Evolutionary conservation across 2,797 vertebrate genomes (phyloP), one percentile per base, ranked within the genome.

Genomic region (Mus spretus): DNA sequence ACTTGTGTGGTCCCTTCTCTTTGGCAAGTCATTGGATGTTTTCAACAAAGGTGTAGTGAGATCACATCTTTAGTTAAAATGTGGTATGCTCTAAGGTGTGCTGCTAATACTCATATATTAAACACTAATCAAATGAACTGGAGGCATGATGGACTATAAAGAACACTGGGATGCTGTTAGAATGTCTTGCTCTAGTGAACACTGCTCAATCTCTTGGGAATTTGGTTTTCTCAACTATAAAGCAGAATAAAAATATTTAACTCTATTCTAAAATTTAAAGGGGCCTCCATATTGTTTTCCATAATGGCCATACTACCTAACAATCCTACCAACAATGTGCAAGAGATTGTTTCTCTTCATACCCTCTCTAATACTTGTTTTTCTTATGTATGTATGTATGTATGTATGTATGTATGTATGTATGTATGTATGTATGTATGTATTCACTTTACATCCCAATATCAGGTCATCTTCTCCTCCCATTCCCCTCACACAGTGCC

Each of bases 41-140:
- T 14, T 91, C 65, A 74, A 28, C 75, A 90, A 90, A 55, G 61
- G 44, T 65, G 44, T 37, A 93, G 85, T 59, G 44, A 94, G 77
- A 93, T 34, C 80, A 65, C 28, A 3, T 74, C 10, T 17, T 94
- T 61, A 87, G 44, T 86, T 65, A 94, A 90, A 94, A 65, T 83
- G 28, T 78, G 15, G 59, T 92, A 86, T 86, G 26, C 37, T 91
- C 1, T 63, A 70, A 77, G 55, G 85, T 86, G 53, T 7, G 22
- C 90, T 91, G 11, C 72, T 96, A 67, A 26, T 78, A 55, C 65
- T 93, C 72, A 50, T 47, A 17, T 28, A 91, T 70, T 72, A 40
- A 67, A 24, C 92, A 74, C 94, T 72, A 89, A n/a, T 44, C 77
- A 75, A 34, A 40, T 83, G 92, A 26, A 61, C 93, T 97, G 94